Evolutionary conservation across 2,888 invertebrate genomes (phyloP), one percentile per base, ranked within the genome.

Genomic region (Osmoderma eremita): DNA sequence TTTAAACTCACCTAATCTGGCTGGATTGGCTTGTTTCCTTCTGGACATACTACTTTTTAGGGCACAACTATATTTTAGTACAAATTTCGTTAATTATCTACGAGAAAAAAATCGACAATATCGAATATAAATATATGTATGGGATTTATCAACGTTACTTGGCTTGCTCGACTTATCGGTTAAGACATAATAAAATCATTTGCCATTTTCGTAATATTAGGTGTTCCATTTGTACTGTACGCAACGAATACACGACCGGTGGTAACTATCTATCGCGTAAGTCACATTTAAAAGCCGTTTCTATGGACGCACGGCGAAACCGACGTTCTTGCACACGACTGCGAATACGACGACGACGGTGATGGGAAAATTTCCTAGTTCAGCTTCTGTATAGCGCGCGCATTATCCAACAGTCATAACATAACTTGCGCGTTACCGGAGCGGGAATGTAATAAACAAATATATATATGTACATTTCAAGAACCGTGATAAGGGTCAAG

Each of bases 1-100:
- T n/a, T 38, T 62, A 22, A n/a, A 69, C 72, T 67, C 74, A 78
- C 78, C 78, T 70, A 78, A 72, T 75, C 77, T 78, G 56, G 78
- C 77, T 48, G 78, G 78, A 76, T 78, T 78, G 30, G 78, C 75
- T 70, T 78, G 78, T 73, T 78, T 78, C 67, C 78, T 75, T 71
- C 77, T 74, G 56, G 77, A 78, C 78, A 78, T 77, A 69, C 70
- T 75, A 54, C 20, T 20, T 18, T 56, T 20, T 38, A 13, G 38
- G 30, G 41, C 41, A 39, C 39, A 56, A 18, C 54, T 17, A n/a
- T 41, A 56, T 20, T 56, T n/a, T 39, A 18, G 17, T 17, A 42
- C 42, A 12, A 17, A 42, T 42, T 42, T 42, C 42, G 30, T 10
- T 30, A 30, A 30, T 30, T 30, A 30, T 30, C 30, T 30, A 30